A percentile compares a stretch with the other conserved stretches of the same genome.
Conservation (phyloP, 1,140 invertebrate genomes). For the Dendroctonus ponderosae region DNA sequence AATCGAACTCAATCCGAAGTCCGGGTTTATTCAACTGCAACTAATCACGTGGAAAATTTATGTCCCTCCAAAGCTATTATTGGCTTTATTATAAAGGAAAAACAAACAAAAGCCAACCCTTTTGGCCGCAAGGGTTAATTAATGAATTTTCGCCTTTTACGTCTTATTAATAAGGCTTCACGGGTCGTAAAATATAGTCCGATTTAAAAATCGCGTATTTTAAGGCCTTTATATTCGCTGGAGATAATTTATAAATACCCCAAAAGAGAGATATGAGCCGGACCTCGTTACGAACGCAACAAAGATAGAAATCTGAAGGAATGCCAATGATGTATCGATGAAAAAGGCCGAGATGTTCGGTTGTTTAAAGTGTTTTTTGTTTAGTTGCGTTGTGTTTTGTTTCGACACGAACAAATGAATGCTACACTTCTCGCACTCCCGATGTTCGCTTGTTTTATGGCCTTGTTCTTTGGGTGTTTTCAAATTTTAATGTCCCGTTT, state of each 20-base stretch:
- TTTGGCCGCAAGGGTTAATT: background rate
- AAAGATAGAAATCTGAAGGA: constrained; percentile 36
- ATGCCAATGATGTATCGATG: constrained; percentile 49
- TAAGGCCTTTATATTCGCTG: constrained; percentile 11
- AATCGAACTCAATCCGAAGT: too few relatives aligned
- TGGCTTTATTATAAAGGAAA: background rate
- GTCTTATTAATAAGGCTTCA: constrained; percentile 18
- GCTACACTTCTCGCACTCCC: constrained; percentile 48
- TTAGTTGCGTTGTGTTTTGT: constrained; percentile 48
- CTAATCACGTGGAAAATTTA: too few relatives aligned
- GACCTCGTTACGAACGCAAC: constrained; percentile 9
- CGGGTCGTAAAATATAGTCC: constrained; percentile 5
- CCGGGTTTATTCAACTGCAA: too few relatives aligned
- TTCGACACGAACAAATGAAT: constrained; percentile 49
- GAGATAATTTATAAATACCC: constrained; percentile 40
- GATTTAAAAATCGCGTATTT: constrained; percentile 31
- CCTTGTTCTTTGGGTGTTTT: constrained; percentile 31
- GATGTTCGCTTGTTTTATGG: constrained; percentile 34
- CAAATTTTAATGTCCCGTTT: constrained; percentile 24
- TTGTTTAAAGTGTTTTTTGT: constrained; percentile 48
- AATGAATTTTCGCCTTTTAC: constrained; percentile 10
- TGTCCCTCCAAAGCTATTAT: too few relatives aligned
- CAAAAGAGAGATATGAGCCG: constrained; percentile 31
- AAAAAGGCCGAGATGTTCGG: constrained; percentile 48
- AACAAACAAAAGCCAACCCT: background rate